Percentiles rank a stretch among this genome's conserved stretches.
phyloP scores from a whole-genome alignment of 2,888 invertebrate genomes.

The Eudasyphora cyanicolor region DNA sequence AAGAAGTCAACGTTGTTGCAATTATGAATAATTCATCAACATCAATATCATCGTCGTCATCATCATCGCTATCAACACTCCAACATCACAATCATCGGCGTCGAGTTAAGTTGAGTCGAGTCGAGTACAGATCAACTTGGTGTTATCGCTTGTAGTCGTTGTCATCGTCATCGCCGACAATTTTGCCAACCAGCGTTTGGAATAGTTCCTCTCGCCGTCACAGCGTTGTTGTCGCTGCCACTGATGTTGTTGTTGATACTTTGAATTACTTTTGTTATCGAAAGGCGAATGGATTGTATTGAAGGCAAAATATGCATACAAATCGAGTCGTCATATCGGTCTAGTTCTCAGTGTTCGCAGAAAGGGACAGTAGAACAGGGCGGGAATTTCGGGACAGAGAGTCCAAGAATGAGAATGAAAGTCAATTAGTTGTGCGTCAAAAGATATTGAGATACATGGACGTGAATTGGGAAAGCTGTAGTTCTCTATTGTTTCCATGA shows the following conservation, averaged over 20 bases:
- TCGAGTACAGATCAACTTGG: conserved; percentile 23
- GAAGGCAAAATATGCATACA: conserved; percentile 25
- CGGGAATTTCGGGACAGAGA: not conserved
- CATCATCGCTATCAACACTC: conserved; percentile 19
- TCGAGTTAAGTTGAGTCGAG: too few relatives aligned
- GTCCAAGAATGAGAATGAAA: conserved; percentile 12
- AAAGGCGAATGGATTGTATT: conserved; percentile 25
- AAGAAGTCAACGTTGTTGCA: conserved; percentile 43
- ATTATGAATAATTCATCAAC: conserved; percentile 52
- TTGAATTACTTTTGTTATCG: not conserved
- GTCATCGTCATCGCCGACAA: not conserved
- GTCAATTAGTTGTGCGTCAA: conserved; percentile 2
- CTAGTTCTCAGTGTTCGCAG: not conserved
- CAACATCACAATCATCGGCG: not conserved
- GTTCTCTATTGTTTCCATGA: not conserved
- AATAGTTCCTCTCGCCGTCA: not conserved
- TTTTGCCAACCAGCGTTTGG: not conserved
- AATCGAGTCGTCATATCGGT: not conserved
- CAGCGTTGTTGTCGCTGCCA: not conserved
- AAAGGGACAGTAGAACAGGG: not conserved
- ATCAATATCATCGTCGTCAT: conserved; percentile 3
- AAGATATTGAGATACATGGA: not conserved
- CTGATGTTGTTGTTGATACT: not conserved
- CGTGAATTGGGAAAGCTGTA: not conserved
- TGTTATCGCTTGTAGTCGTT: conserved; percentile 31